These are phyloP conservation scores for Lamellibrachia luymesi DNA, from an alignment of 1,140 invertebrate species.

Conservation along the genomic window DNA sequence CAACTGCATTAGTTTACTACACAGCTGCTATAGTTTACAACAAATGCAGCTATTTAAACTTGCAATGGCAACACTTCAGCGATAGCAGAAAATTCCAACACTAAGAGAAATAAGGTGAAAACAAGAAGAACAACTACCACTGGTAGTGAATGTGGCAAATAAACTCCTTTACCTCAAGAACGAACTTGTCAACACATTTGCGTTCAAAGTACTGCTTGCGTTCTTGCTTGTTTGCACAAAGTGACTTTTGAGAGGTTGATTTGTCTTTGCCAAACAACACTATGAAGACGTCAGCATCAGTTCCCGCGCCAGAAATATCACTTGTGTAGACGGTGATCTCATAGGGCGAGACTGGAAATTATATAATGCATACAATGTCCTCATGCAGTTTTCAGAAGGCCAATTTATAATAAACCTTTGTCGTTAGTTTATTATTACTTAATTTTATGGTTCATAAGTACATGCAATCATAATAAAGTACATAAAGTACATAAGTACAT, in stretches of 20 bases:
- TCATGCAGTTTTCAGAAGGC: background rate
- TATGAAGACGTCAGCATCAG: conserved; percentile 53
- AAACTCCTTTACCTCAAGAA: conserved; percentile 46
- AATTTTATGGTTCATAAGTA: background rate
- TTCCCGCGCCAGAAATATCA: conserved; percentile 50
- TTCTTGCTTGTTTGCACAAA: conserved; percentile 51
- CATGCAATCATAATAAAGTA: background rate
- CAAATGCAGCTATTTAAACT: too few relatives aligned
- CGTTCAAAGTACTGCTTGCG: conserved; percentile 49
- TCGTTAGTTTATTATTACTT: background rate
- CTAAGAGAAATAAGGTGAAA: too few relatives aligned
- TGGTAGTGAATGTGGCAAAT: background rate
- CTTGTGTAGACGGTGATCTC: conserved; percentile 56
- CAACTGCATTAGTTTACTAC: too few relatives aligned
- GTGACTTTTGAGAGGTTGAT: conserved; percentile 48
- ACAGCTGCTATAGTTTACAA: too few relatives aligned
- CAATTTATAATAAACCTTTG: background rate
- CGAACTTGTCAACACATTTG: conserved; percentile 45
- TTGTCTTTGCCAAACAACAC: conserved; percentile 53
- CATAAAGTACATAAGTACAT: background rate
- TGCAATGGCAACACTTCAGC: too few relatives aligned
- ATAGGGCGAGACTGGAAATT: conserved; percentile 50
- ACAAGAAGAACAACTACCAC: background rate
- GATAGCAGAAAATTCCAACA: too few relatives aligned
- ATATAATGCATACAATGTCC: background rate